phyloP scores from a whole-genome alignment of 1,140 invertebrate species.

The Drosophila kanapiae region DNA sequence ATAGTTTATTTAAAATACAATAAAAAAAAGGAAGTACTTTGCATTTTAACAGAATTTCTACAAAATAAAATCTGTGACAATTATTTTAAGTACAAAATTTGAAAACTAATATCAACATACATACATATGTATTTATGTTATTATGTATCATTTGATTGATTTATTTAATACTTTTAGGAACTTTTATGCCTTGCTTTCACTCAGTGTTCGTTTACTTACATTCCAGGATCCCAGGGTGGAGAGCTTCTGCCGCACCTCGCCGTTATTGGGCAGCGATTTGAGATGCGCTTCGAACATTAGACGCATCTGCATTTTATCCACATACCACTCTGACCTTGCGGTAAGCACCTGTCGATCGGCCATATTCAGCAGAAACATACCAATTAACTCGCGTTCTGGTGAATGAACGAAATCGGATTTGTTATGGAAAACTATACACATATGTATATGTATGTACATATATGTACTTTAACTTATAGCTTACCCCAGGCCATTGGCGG shows the following conservation, averaged over 20 bases:
- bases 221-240: slow-evolving; percentile 44
- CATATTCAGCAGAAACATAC: slow-evolving; percentile 67
- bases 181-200: not conserved
- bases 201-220: slow-evolving; percentile 41
- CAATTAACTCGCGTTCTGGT: slow-evolving; percentile 70
- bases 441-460: not conserved
- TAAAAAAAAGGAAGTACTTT: too few relatives aligned
- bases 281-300: slow-evolving; percentile 41
- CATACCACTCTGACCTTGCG: slow-evolving; percentile 57
- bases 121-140: not conserved
- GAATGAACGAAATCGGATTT: not conserved
- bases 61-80: too few relatives aligned
- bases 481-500: slow-evolving; percentile 57
- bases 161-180: not conserved
- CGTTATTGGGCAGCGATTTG: slow-evolving; percentile 3
- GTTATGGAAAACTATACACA: too few relatives aligned
- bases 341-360: slow-evolving; percentile 50
- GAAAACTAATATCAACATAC: too few relatives aligned
- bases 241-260: slow-evolving; percentile 42
- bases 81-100: too few relatives aligned
- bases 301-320: slow-evolving; percentile 55
- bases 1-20: too few relatives aligned
- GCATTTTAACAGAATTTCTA: too few relatives aligned
- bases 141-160: not conserved
- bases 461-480: not conserved